Evolutionary conservation across 2,797 vertebrate species (phyloP), one percentile per base, ranked within the genome.

Genomic region (Pitangus sulphuratus): DNA sequence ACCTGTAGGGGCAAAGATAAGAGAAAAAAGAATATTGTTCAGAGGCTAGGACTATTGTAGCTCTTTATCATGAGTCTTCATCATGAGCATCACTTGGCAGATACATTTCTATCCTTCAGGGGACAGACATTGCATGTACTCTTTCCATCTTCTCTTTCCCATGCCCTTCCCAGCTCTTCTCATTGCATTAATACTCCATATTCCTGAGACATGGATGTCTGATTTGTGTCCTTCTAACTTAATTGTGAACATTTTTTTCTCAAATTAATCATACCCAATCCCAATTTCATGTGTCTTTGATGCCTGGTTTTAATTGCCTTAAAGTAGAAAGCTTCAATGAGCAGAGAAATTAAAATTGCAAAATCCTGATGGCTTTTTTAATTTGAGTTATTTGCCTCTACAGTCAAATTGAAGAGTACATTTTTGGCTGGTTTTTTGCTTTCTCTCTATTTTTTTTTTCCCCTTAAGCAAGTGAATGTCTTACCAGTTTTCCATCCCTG

Each of bases 331-430:
- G 89, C 93, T 92, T 89, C 95, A 94, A 50, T 92, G 93, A 96
- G 93, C 96, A 96, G 94, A 96, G 94, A 97, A 97, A 97, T 97
- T 96, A 97, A 87, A 97, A 94, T 62, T 96, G 86, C 88, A 79
- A 89, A 93, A 88, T 89, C 87, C 61, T 53, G 61, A 88, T 96
- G 89, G 66, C 47, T 97, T 87, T 92, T 74, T 50, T 82, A 57
- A 95, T 57, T 66, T 64, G 37, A 83, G 71, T 93, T 93, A 17
- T 95, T 96, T 95, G 76, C 72, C 74, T 90, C 61, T 16, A 8
- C 90, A 64, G 75, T 77, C 45, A 83, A 21, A 31, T 18, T 40
- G 30, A 90, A 42, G 50, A 74, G 30, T 68, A 35, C 37, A 72
- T 18, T 54, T 93, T 60, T 1, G 2, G 18, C 15, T 35, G 53